phyloP scores from a whole-genome alignment of 2,888 invertebrate genomes.

The Lasioglossum oenotherae region DNA sequence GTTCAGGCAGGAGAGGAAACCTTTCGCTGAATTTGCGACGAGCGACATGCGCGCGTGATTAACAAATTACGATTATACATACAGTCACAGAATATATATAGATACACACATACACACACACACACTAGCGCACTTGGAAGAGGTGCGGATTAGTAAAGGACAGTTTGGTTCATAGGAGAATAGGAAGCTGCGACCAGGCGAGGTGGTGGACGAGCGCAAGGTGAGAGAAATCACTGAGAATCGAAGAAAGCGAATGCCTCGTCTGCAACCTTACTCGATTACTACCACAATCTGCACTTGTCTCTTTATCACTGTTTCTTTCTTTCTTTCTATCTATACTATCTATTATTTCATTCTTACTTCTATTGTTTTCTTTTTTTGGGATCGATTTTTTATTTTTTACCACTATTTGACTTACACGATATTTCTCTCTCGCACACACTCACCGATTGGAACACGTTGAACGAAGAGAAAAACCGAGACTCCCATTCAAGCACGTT shows the following conservation, averaged over 20 bases:
- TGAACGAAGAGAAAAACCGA: constrained; percentile 53
- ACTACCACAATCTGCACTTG: constrained; percentile 73
- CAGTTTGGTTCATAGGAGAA: constrained; percentile 88
- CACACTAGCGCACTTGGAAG: constrained; percentile 1
- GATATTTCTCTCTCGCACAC: constrained; percentile 48
- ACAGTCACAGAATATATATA: not conserved
- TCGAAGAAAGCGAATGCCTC: constrained; percentile 72
- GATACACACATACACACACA: not conserved
- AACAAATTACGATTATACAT: not conserved
- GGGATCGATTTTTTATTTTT: not conserved
- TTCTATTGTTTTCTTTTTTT: not conserved
- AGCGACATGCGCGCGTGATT: not conserved
- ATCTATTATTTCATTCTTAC: not conserved
- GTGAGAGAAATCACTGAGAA: constrained; percentile 85
- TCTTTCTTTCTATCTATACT: not conserved
- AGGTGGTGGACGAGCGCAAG: constrained; percentile 97
- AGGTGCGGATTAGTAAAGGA: constrained; percentile 76
- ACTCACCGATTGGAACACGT: constrained; percentile 54
- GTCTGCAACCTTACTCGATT: constrained; percentile 78
- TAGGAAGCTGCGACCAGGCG: constrained; percentile 97
- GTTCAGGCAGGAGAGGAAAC: not conserved
- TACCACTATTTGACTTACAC: constrained; percentile 37
- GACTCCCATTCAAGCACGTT: not conserved
- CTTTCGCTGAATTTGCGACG: not conserved
- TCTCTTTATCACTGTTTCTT: constrained; percentile 60